Percentiles rank a stretch among this genome's conserved stretches.
These are phyloP conservation scores for Augiades crinisus DNA, from an alignment of 2,888 invertebrate genomes.

Conservation along the genomic window DNA sequence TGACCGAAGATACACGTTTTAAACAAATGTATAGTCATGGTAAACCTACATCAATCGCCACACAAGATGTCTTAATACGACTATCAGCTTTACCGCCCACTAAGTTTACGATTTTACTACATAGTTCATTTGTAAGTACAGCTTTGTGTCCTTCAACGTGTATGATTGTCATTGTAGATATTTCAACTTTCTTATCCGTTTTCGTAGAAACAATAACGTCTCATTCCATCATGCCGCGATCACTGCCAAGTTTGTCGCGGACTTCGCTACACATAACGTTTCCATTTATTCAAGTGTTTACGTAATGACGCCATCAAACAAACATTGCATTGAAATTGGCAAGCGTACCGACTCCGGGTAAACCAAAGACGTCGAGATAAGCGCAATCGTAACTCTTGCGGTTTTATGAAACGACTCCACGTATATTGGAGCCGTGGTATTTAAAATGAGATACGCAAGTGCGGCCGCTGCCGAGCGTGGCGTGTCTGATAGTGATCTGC, in stretches of 20 bases:
- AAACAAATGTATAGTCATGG: slow-evolving; percentile 5
- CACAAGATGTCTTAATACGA: slow-evolving; percentile 10
- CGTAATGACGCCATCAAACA: too few relatives aligned
- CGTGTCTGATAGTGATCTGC: slow-evolving; percentile 63
- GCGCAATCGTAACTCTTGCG: slow-evolving; percentile 31
- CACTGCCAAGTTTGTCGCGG: too few relatives aligned
- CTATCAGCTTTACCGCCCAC: slow-evolving; percentile 12
- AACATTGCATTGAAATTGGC: too few relatives aligned
- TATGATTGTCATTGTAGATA: neutral
- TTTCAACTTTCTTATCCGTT: neutral
- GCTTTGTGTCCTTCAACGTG: slow-evolving; percentile 1
- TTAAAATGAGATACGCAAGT: slow-evolving; percentile 33
- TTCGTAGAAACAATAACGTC: neutral
- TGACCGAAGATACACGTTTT: neutral
- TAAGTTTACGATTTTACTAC: slow-evolving; percentile 1
- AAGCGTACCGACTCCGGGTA: neutral
- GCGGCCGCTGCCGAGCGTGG: slow-evolving; percentile 43
- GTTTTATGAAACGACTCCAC: slow-evolving; percentile 32
- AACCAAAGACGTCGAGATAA: slow-evolving; percentile 21
- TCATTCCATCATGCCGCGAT: too few relatives aligned
- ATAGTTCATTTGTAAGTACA: neutral
- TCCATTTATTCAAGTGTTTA: too few relatives aligned
- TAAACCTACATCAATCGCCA: slow-evolving; percentile 10
- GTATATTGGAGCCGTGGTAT: slow-evolving; percentile 29
- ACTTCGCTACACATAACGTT: too few relatives aligned